phyloP scores from a whole-genome alignment of 2,113 vertebrate genomes.

The Etheostoma spectabile region DNA sequence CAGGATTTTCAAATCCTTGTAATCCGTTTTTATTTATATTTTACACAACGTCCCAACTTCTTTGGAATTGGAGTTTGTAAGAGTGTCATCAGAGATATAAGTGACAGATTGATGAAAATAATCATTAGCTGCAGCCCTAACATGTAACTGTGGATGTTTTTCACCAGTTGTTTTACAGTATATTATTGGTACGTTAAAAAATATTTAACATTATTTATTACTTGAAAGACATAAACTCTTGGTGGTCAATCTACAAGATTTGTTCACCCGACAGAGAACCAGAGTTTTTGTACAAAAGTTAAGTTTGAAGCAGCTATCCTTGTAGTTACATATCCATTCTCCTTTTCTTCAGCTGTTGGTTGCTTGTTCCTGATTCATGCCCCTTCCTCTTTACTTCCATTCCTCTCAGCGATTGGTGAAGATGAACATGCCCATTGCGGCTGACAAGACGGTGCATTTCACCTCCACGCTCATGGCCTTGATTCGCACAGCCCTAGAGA shows the following conservation, averaged over 20 bases:
- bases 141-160: constrained; percentile 5
- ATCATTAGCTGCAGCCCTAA: neutral
- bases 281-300: neutral
- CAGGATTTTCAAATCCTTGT: too few species aligned
- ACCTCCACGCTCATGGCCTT: constrained; percentile 97
- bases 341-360: neutral
- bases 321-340: neutral
- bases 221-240: neutral
- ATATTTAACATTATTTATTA: neutral
- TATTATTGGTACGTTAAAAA: neutral
- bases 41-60: too few species aligned
- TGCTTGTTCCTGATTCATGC: constrained; percentile 27
- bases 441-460: constrained; percentile 94
- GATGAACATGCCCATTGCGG: constrained; percentile 99
- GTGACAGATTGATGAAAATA: neutral
- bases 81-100: neutral
- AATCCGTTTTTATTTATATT: too few species aligned
- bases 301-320: too few species aligned
- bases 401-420: constrained; percentile 90
- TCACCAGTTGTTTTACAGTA: neutral
- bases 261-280: neutral
- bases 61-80: too few species aligned
- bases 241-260: neutral
- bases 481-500: constrained; percentile 95
- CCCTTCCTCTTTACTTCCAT: constrained; percentile 18